Base-by-base conservation (phyloP, 1,140 invertebrate species). In the Seison nebaliae region DNA sequence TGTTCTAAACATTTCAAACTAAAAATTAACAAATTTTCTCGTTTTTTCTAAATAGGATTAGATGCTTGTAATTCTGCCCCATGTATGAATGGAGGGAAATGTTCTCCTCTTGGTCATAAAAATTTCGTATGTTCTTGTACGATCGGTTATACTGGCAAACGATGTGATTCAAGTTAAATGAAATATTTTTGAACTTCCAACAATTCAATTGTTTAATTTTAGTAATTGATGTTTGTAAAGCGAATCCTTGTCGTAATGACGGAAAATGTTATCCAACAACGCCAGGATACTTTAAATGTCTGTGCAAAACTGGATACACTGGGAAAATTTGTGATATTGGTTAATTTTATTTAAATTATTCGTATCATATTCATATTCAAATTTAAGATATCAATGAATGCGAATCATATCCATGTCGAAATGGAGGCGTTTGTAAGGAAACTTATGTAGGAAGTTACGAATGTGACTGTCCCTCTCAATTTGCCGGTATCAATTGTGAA, bases 181-280 rank as follows among this genome's bases (percentile, higher is more conserved):
- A n/a, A n/a, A n/a, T n/a, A n/a, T n/a, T n/a, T n/a, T n/a, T n/a
- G 24, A 26, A 26, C 24, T 11, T 11, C 9, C 12, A 6, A 26
- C 12, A 3, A 26, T 11, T 26, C 24, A 8, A 26, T 26, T 8
- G 9, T 26, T 26, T 11, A 26, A 12, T 26, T 26, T 26, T 26
- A 49, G 69, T 75, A 28, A 75, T 84, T 39, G 81, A 84, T 53
- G 73, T 81, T 49, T 93, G 83, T 53, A 77, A 88, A 50, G 79
- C 73, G 29, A 68, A 46, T 30, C 40, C 65, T 1, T 91, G 80
- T 52, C 51, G 67, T 24, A 79, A 83, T 47, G 74, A 74, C 0
- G 79, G 73, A 8, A 7, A 17, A 11, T 36, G 34, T 16, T n/a
- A 14, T 7, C 40, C 48, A 24, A 18, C 37, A 16, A 35, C 28